Conservation (phyloP, 2,888 invertebrate species). For the Aphidoletes aphidimyza region DNA sequence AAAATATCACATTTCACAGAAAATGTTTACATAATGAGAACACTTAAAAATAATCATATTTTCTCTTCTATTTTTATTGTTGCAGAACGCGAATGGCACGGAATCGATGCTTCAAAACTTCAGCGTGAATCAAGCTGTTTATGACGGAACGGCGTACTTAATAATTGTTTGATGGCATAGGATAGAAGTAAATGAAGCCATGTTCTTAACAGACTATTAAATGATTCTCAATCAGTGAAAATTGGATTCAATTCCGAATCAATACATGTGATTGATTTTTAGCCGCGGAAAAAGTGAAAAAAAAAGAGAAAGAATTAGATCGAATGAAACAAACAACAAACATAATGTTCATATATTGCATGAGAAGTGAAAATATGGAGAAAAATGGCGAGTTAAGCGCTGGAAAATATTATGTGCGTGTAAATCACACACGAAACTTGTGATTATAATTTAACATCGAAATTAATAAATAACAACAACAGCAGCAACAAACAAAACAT, state of each 20-base stretch:
- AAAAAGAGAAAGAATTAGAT: neutral
- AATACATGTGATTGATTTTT: constrained; percentile 34
- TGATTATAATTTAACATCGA: constrained; percentile 49
- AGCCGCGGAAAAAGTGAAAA: neutral
- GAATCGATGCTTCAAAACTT: neutral
- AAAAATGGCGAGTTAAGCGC: constrained; percentile 43
- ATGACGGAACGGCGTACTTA: constrained; percentile 38
- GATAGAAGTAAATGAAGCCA: neutral
- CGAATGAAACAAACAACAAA: neutral
- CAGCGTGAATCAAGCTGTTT: neutral
- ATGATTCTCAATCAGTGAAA: constrained; percentile 5
- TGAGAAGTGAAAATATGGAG: neutral
- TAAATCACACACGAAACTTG: constrained; percentile 46
- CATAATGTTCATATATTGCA: neutral
- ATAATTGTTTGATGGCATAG: neutral
- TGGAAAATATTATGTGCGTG: constrained; percentile 30
- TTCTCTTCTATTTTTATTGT: neutral
- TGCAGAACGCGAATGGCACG: neutral
- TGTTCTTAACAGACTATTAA: constrained; percentile 15
- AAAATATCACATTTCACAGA: too few relatives aligned
- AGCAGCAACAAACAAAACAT: neutral
- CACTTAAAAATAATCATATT: too few relatives aligned
- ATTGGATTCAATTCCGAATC: neutral
- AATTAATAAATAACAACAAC: neutral
- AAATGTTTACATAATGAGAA: too few relatives aligned